Percentiles rank a stretch among this genome's conserved stretches.
Evolutionary conservation across 2,888 invertebrate species (phyloP).

Genomic region (Thyatira batis): DNA sequence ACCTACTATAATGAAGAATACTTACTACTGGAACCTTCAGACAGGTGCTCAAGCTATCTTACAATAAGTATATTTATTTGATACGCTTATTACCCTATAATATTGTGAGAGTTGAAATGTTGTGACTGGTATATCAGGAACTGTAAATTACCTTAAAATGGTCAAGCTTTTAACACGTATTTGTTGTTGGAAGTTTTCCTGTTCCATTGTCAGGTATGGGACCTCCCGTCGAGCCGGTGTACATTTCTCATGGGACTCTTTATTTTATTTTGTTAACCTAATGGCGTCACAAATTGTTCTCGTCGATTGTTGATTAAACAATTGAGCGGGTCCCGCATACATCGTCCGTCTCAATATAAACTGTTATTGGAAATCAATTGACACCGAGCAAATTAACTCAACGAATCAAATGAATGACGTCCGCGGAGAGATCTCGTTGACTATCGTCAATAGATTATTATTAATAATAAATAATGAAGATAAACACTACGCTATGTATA

Average conservation of each 20-base stretch:
- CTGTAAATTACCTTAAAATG: constrained; percentile 29
- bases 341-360: constrained; percentile 71
- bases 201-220: constrained; percentile 33
- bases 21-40: too few species aligned
- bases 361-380: constrained; percentile 81
- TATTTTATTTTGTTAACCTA: constrained; percentile 53
- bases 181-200: constrained; percentile 40
- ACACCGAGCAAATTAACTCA: constrained; percentile 61
- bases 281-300: constrained; percentile 56
- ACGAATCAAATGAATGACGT: constrained; percentile 56
- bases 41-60: neutral
- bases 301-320: constrained; percentile 72
- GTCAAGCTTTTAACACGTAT: constrained; percentile 21
- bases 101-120: constrained; percentile 30
- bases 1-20: too few species aligned
- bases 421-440: constrained; percentile 26
- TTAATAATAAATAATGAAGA: neutral
- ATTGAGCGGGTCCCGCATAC: constrained; percentile 73
- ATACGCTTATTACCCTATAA: constrained; percentile 37
- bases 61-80: constrained; percentile 21
- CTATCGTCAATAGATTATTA: neutral
- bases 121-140: constrained; percentile 31
- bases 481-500: neutral
- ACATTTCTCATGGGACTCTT: constrained; percentile 38
- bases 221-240: constrained; percentile 47